Base-by-base conservation (phyloP, 2,113 vertebrate genomes). In the Porphyrio hochstetteri region DNA sequence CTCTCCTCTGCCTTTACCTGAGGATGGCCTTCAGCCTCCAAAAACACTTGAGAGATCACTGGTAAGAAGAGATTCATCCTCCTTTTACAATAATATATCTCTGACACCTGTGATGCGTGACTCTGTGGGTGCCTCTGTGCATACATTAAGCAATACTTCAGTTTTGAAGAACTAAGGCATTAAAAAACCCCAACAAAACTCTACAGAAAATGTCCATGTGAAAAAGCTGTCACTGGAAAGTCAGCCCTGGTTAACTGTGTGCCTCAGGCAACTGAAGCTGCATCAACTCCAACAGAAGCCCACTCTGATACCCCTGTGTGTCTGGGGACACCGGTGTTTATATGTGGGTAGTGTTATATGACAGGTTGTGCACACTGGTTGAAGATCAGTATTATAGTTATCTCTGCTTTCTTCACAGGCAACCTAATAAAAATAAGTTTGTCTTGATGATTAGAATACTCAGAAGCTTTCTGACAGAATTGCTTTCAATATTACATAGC, bases 291-390 rank as follows among this genome's bases (percentile, higher is more conserved):
- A 75, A 29, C 38, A 42, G 16, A 68, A 76, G 36, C 16, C 38
- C 50, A 56, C 44, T 44, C 4, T 1, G 4, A 33, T 2, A 38
- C 29, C 11, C 16, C n/a, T 16, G 15, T 5, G 13, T 36, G 42
- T 31, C 40, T 70, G 16, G 21, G 18, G 24, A 64, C 38, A 5
- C 36, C 7, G 2, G 18, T 15, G 38, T 12, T 85, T 46, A 7
- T 10, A n/a, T 1, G 1, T 2, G 8, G 16, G 15, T 4, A 61
- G 44, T 3, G 20, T 64, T n/a, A 64, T 23, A 4, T 3, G 17
- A 29, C 1, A 3, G 36, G 19, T 11, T 12, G 1, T 3, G 7
- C 44, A 29, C 11, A 27, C 36, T 2, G 12, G 13, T n/a, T 55
- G 25, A 44, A 88, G 35, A 13, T 8, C 56, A 82, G 15, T 20